phyloP scores from a whole-genome alignment of 2,797 vertebrate species.

The Xiphorhynchus erythropygius region DNA sequence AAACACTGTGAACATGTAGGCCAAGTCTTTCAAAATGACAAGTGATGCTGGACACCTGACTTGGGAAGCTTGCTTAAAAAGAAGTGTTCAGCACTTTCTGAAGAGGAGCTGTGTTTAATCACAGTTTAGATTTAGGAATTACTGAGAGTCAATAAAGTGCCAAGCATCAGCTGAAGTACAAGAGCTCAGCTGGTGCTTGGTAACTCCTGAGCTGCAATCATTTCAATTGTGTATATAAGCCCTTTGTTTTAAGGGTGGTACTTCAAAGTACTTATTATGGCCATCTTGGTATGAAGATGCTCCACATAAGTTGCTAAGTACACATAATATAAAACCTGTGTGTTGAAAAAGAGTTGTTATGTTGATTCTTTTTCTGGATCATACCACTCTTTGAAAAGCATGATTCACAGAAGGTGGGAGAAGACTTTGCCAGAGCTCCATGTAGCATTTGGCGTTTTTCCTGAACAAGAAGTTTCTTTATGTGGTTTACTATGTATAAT shows the following conservation, averaged over 20 bases:
- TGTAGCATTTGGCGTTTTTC: slow-evolving; percentile 65
- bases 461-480: slow-evolving; percentile 42
- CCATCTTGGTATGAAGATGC: slow-evolving; percentile 42
- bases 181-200: background rate
- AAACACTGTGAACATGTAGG: fast-evolving
- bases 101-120: background rate
- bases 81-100: background rate
- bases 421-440: background rate
- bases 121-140: background rate
- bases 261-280: slow-evolving; percentile 42
- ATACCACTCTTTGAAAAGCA: background rate
- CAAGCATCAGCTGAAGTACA: background rate
- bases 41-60: background rate
- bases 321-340: background rate
- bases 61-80: background rate
- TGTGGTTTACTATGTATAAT: slow-evolving; percentile 55
- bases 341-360: slow-evolving; percentile 32
- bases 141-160: background rate
- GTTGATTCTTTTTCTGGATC: slow-evolving; percentile 19
- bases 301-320: slow-evolving; percentile 20
- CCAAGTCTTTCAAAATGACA: background rate
- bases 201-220: background rate
- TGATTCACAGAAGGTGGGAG: slow-evolving; percentile 37
- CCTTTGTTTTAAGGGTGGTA: slow-evolving; percentile 39
- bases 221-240: slow-evolving; percentile 24